Percentiles rank a stretch among this genome's conserved stretches.
phyloP scores from a whole-genome alignment of 2,888 invertebrate genomes.

The Phrixothrix hirtus region DNA sequence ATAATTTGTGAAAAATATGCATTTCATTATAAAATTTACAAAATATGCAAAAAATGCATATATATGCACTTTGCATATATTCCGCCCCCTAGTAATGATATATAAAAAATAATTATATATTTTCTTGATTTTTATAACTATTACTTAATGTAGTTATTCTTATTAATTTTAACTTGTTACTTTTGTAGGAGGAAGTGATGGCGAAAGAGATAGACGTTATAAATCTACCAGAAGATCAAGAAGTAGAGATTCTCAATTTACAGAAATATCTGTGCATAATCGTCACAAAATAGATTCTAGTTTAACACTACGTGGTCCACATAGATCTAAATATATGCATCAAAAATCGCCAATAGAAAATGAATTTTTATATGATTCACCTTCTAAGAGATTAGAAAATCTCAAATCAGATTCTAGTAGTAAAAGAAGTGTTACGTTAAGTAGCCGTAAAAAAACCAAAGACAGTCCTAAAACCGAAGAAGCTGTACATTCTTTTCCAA shows the following conservation, averaged over 20 bases:
- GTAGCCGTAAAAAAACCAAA: constrained; percentile 46
- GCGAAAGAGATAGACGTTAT: constrained; percentile 61
- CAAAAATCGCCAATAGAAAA: constrained; percentile 59
- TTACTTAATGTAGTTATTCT: too few relatives aligned
- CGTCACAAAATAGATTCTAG: constrained; percentile 48
- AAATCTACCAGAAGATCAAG: constrained; percentile 58
- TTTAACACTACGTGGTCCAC: constrained; percentile 44
- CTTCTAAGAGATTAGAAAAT: constrained; percentile 35
- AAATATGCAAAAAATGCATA: too few relatives aligned
- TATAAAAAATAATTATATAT: too few relatives aligned
- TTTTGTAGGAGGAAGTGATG: constrained; percentile 58
- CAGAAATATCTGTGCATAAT: constrained; percentile 47
- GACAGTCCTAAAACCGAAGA: constrained; percentile 48
- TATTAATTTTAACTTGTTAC: neutral
- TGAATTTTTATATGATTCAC: constrained; percentile 60
- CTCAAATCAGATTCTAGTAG: constrained; percentile 39
- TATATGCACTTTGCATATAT: too few relatives aligned
- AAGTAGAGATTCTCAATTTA: constrained; percentile 53
- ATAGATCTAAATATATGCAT: constrained; percentile 44
- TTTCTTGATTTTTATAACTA: too few relatives aligned
- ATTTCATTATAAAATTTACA: too few relatives aligned
- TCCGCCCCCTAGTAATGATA: too few relatives aligned
- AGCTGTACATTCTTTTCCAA: constrained; percentile 45
- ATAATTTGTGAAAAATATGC: too few relatives aligned
- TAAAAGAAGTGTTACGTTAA: constrained; percentile 45